Evolutionary conservation across 2,797 vertebrate genomes (phyloP), one percentile per base, ranked within the genome.

Genomic region (Phrynocephalus vlangalii): DNA sequence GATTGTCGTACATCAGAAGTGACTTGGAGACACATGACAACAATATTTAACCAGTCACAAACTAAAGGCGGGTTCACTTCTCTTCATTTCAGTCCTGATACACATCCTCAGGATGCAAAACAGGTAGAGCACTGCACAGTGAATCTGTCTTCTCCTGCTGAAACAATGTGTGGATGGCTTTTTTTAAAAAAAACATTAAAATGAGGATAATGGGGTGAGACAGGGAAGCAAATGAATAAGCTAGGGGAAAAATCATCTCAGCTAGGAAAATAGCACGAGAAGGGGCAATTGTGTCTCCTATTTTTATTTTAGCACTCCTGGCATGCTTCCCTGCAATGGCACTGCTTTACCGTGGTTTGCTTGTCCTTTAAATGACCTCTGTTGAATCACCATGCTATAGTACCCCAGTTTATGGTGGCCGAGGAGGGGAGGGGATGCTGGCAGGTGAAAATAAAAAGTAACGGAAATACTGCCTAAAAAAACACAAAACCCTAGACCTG

Each of bases 321-420:
- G 84, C 86, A 80, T 33, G 68, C 67, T 85, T 86, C 80, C 90
- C 85, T 44, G 63, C 92, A 94, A 88, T 88, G 78, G 1, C 84
- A 90, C 86, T 93, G 68, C 48, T 90, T n/a, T 87, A 88, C 76
- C 91, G 89, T 91, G 33, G 79, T 89, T 90, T 86, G 83, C 83
- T 92, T 94, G 86, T 90, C 88, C 93, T 94, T 94, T 93, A 94
- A 94, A 94, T 93, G 79, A 66, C 80, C 87, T 93, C 87, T 90
- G 91, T 76, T 86, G 79, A 85, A 86, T 83, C 86, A 73, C 81
- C 86, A 81, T 2, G 4, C 30, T 83, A 67, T 5, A 52, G 20
- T 79, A 56, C 26, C 87, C 85, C 56, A 91, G 83, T 33, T 86
- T 91, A 50, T 86, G 86, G 77, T 44, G 38, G 38, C 38, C 38